Evolutionary conservation across 2,888 invertebrate genomes (phyloP), one percentile per base, ranked within the genome.

Genomic region (Petrolisthes manimaculis): DNA sequence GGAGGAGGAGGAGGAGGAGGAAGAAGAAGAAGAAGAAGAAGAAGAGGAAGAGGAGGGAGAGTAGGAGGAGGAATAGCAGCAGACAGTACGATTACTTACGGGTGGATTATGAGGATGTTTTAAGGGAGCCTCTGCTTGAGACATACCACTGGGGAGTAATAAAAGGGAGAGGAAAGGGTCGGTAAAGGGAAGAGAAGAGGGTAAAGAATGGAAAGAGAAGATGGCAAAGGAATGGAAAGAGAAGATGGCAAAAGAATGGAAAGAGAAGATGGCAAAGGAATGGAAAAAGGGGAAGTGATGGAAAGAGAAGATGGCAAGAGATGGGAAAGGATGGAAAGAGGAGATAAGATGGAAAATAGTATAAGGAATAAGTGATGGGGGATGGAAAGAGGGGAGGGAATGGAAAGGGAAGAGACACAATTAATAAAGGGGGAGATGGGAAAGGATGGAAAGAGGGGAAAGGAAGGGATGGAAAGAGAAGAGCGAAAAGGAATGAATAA

Each of bases 291-390:
- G n/a, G 71, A 71, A 18, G 71, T 12, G n/a, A 71, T 5, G n/a
- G 71, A 71, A n/a, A 71, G 71, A 71, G 71, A 71, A 71, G 71
- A 9, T n/a, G n/a, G n/a, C n/a, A n/a, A n/a, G 61, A 61, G 61
- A 61, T 61, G 14, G 61, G 61, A 61, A 61, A 61, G 61, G 61
- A 61, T 6, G 6, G 61, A 61, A 61, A 14, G 61, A 61, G 61
- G 14, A 9, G 61, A 61, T 6, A 9, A 61, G 14, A 61, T 61
- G 61, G 61, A 14, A 6, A 61, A 14, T 9, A 61, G 61, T 9
- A n/a, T n/a, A 6, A 61, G 61, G 61, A 61, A 6, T 9, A 61
- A 6, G 14, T 6, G 61, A 14, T 9, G 61, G 14, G 61, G 61
- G 14, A 14, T 61, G 61, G 14, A 61, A 14, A 61, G 61, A 61